Conservation (phyloP, 1,140 invertebrate species). For the Sinonovacula constricta region DNA sequence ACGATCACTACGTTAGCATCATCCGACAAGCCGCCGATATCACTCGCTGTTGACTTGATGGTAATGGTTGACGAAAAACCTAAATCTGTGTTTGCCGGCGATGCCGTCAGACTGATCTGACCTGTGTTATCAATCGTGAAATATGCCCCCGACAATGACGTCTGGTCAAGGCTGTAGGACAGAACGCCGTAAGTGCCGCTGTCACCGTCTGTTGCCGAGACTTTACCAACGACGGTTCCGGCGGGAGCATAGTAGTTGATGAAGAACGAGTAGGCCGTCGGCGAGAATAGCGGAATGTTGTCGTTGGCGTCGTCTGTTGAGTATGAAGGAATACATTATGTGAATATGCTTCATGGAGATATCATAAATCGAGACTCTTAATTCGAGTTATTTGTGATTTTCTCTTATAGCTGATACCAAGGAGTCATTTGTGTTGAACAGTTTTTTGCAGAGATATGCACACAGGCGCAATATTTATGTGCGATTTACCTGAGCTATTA, state of each 20-base stretch:
- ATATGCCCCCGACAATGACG: conserved; percentile 6
- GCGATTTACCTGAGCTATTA: too few relatives aligned
- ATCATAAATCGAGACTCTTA: neutral
- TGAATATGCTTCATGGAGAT: too few relatives aligned
- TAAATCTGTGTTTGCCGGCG: neutral
- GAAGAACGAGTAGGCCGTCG: too few relatives aligned
- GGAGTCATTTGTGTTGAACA: neutral
- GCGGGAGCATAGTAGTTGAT: conserved; percentile 27
- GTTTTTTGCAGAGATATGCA: neutral
- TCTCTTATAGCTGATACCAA: neutral
- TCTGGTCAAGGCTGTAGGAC: conserved; percentile 12
- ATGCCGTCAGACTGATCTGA: neutral
- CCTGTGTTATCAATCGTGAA: conserved; percentile 16
- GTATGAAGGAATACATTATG: neutral
- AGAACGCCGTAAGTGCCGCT: conserved; percentile 5
- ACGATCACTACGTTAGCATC: neutral
- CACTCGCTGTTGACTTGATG: neutral
- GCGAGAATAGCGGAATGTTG: conserved; percentile 28
- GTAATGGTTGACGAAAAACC: conserved; percentile 2
- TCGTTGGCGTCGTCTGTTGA: conserved; percentile 20
- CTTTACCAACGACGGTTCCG: conserved; percentile 10
- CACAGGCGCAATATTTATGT: neutral
- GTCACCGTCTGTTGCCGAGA: conserved; percentile 29
- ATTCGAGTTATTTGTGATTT: neutral
- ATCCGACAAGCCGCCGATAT: conserved; percentile 2